Evolutionary conservation across 2,797 vertebrate species (phyloP), one percentile per base, ranked within the genome.

Genomic region (Microctenopoma lineatum): DNA sequence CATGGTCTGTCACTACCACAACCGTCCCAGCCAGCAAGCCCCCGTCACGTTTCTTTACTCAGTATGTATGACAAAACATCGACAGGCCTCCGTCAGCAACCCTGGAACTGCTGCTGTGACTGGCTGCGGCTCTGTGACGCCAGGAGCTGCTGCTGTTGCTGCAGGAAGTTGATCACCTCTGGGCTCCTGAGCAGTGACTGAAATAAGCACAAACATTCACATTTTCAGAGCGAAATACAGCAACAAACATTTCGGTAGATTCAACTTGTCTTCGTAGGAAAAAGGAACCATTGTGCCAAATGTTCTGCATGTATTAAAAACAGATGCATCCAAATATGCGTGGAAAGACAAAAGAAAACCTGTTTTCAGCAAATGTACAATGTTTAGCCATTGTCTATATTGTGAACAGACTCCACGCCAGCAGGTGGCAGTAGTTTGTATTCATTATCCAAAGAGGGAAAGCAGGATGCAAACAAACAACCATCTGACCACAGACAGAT

Each of bases 181-280:
- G 98, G 98, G 92, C 97, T 99, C 90, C 98, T 93, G 73, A 99
- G 92, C 27, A 99, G 90, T 1, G 98, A 98, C 98, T 99, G 87
- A 18, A 87, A 73, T 45, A 61, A 16, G 55, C 50, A 65, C 14
- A 80, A 3, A 80, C n/a, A 53, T 56, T 59, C 13, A 60, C 6
- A 61, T 27, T 4, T 21, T 69, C 5, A 66, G 32, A 26, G 14
- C 25, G 69, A 60, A 81, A 29, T 34, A 41, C 50, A 51, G 42
- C 48, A 21, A 29, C 3, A 34, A 18, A 48, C 21, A 21, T 21
- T 21, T 21, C 21, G 21, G 21, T 21, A 21, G 21, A 21, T 21
- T 21, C 21, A 21, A 21, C 21, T 21, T 21, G 21, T 21, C 21
- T 21, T 21, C 21, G 21, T 21, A 21, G 21, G 21, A 21, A 21